phyloP scores from a whole-genome alignment of 2,888 invertebrate species.

The Zygaena filipendulae region DNA sequence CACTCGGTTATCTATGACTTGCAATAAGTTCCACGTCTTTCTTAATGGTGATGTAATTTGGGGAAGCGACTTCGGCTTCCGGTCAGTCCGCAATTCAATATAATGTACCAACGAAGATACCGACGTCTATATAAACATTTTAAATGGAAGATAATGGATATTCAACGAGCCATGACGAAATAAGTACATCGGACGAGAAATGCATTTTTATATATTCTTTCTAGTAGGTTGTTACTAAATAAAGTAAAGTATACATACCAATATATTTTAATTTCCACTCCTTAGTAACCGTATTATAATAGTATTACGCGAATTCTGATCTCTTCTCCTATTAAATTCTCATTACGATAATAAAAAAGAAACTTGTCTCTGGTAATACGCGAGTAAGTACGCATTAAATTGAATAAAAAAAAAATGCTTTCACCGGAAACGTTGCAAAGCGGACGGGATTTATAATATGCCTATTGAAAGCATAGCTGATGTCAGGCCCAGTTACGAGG shows the following conservation, averaged over 20 bases:
- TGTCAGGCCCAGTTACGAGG: slow-evolving; percentile 32
- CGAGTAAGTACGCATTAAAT: too few species aligned
- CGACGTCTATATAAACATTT: slow-evolving; percentile 28
- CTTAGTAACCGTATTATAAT: too few species aligned
- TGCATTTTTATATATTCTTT: too few species aligned
- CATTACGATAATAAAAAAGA: too few species aligned
- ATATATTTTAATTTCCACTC: too few species aligned
- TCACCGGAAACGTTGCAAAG: slow-evolving; percentile 9
- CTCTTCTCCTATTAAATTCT: too few species aligned
- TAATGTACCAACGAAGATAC: slow-evolving; percentile 15
- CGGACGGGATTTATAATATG: slow-evolving; percentile 9
- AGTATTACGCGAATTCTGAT: too few species aligned
- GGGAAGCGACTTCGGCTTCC: slow-evolving; percentile 34
- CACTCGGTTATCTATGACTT: too few species aligned
- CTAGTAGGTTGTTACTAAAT: too few species aligned
- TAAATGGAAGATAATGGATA: slow-evolving; percentile 40
- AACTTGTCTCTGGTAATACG: too few species aligned
- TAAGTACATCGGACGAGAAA: too few species aligned
- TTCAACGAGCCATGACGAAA: slow-evolving; percentile 33
- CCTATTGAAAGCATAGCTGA: slow-evolving; percentile 32
- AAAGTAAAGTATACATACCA: too few species aligned
- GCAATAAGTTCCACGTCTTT: slow-evolving; percentile 21
- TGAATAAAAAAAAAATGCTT: background rate
- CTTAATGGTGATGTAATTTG: slow-evolving; percentile 37
- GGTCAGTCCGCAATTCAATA: slow-evolving; percentile 36